Conservation (phyloP, 2,113 vertebrate genomes). For the Oreamnos americanus region DNA sequence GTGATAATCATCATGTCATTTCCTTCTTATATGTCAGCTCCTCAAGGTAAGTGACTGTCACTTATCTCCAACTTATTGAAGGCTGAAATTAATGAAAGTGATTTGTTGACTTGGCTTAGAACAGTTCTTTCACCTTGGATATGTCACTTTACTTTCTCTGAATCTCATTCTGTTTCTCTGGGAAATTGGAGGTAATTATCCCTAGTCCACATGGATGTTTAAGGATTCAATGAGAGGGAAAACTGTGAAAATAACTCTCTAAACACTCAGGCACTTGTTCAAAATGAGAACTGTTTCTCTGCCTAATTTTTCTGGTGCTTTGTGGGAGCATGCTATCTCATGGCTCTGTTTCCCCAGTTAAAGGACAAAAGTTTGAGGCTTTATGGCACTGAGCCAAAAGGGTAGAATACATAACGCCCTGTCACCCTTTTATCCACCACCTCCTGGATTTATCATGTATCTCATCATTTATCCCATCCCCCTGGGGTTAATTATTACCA, state of each 20-base stretch:
- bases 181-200: background rate
- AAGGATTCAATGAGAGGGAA: slow-evolving; percentile 6
- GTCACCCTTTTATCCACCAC: background rate
- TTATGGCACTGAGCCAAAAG: slow-evolving; percentile 27
- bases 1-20: background rate
- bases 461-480: background rate
- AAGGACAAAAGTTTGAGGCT: slow-evolving; percentile 43
- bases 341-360: slow-evolving; percentile 24
- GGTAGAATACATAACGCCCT: slow-evolving; percentile 18
- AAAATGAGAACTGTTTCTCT: slow-evolving; percentile 23
- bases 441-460: slow-evolving; percentile 46
- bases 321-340: background rate
- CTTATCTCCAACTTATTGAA: background rate
- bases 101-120: background rate
- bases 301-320: slow-evolving; percentile 7
- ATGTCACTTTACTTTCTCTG: background rate
- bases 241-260: slow-evolving; percentile 8
- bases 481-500: slow-evolving; percentile 53
- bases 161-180: background rate
- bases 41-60: background rate
- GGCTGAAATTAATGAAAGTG: background rate
- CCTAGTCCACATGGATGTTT: background rate
- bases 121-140: background rate
- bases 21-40: background rate
- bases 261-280: slow-evolving; percentile 8